These are phyloP conservation scores for Periparus ater DNA, from an alignment of 2,797 vertebrate species.

Conservation along the genomic window DNA sequence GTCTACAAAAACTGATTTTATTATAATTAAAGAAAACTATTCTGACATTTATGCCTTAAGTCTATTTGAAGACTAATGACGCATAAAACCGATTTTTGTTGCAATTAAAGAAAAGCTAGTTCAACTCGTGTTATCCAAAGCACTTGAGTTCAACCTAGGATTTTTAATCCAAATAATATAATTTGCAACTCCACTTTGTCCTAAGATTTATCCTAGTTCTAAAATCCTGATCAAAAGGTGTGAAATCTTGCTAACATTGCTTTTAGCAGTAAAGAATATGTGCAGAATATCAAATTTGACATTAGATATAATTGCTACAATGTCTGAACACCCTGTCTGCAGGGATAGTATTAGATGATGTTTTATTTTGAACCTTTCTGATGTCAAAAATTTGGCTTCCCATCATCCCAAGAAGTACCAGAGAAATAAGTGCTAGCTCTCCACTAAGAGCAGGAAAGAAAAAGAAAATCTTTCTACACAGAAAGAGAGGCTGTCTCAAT, in stretches of 20 bases:
- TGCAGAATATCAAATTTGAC: not conserved
- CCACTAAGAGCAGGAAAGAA: not conserved
- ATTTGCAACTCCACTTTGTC: not conserved
- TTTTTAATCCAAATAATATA: not conserved
- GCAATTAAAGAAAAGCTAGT: not conserved
- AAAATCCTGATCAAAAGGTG: not conserved
- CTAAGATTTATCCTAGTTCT: not conserved
- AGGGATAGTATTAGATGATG: not conserved
- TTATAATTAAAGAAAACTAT: conserved; percentile 3
- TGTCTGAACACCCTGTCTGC: not conserved
- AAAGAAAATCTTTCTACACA: not conserved
- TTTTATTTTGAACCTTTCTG: not conserved
- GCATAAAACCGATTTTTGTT: not conserved
- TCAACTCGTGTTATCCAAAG: not conserved
- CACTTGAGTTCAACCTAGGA: not conserved
- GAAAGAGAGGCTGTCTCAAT: not conserved
- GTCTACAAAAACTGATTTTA: conserved; percentile 48
- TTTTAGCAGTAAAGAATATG: not conserved
- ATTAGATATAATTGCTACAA: not conserved
- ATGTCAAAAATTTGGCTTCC: not conserved
- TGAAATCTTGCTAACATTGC: not conserved
- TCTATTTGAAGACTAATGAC: conserved; percentile 58
- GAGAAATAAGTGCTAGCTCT: not conserved
- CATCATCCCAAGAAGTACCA: not conserved
- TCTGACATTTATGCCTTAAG: conserved; percentile 40